Conservation (phyloP, 2,113 vertebrate species). For the Baryphthengus martii region DNA sequence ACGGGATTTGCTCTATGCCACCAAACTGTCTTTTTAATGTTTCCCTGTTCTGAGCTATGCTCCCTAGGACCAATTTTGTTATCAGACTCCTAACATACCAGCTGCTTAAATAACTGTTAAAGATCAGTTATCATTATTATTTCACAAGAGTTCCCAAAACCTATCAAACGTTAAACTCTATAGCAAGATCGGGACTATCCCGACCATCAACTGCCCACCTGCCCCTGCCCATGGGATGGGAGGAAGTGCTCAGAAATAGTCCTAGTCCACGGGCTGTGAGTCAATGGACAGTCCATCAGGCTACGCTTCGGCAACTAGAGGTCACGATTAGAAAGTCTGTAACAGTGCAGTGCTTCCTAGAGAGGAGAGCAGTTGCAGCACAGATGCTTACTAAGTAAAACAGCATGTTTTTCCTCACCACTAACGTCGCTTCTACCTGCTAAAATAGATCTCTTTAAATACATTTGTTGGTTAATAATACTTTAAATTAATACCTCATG, state of each 20-base stretch:
- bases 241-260: not conserved
- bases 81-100: not conserved
- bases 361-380: not conserved
- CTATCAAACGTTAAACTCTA: not conserved
- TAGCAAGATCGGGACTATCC: not conserved
- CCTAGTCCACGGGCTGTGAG: not conserved
- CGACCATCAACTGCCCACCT: not conserved
- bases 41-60: not conserved
- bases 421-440: not conserved
- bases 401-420: not conserved
- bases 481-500: slow-evolving; percentile 1
- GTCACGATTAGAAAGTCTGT: not conserved
- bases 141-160: not conserved
- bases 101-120: not conserved
- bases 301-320: not conserved
- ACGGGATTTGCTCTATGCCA: not conserved
- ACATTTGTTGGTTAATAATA: not conserved
- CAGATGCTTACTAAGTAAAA: not conserved
- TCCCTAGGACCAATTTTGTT: not conserved
- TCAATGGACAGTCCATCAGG: not conserved
- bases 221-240: fast-evolving
- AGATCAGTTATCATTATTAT: not conserved
- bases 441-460: not conserved
- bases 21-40: not conserved
- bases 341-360: not conserved